Evolutionary conservation across 2,797 vertebrate genomes (phyloP).

Genomic region (Tadarida brasiliensis): DNA sequence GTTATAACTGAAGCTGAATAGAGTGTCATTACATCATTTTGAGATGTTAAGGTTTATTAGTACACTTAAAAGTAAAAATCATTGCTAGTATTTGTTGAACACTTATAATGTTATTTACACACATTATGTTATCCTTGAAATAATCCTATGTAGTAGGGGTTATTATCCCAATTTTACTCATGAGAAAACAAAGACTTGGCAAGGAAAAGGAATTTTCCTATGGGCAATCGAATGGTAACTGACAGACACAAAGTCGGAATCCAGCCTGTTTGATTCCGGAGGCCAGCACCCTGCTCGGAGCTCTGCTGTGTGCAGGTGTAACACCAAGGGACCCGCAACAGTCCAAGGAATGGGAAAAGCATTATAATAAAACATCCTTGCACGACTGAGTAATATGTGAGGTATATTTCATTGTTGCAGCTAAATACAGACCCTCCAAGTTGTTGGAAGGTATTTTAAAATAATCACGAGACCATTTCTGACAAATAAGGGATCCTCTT

Average conservation of each 20-base stretch:
- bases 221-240: not conserved
- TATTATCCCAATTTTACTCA: too few species aligned
- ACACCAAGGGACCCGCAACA: not conserved
- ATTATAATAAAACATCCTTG: not conserved
- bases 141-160: not conserved
- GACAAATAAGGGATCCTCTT: not conserved
- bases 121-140: slow-evolving; percentile 5
- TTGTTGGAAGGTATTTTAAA: not conserved
- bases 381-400: not conserved
- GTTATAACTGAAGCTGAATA: not conserved
- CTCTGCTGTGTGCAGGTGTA: not conserved
- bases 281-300: not conserved
- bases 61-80: slow-evolving; percentile 21
- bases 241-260: not conserved
- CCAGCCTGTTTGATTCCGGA: not conserved
- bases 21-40: not conserved
- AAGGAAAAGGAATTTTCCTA: not conserved
- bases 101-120: not conserved
- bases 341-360: not conserved
- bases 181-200: not conserved
- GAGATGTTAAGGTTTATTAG: not conserved
- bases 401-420: not conserved
- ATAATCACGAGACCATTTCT: not conserved
- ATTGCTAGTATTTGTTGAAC: not conserved
- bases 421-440: not conserved